A percentile compares a stretch with the other conserved stretches of the same genome.
Conservation (phyloP, 2,888 invertebrate genomes). For the Alviniconcha strummeri region DNA sequence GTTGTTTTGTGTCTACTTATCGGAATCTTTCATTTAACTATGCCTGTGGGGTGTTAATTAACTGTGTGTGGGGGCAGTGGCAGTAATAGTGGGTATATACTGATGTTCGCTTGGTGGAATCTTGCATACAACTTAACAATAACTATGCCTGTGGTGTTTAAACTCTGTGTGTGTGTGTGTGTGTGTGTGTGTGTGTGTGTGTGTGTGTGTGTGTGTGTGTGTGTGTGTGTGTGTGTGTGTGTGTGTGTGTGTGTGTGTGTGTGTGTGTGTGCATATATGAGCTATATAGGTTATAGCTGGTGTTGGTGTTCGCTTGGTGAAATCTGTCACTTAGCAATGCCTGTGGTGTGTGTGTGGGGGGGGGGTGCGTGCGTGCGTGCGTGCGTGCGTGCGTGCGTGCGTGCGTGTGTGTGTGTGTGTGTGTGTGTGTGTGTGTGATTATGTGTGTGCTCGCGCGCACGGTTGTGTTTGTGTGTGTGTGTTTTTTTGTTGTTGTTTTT, state of each 20-base stretch:
- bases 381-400: not conserved
- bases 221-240: constrained; percentile 1
- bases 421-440: too few relatives aligned
- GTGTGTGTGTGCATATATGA: not conserved
- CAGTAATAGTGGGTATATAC: not conserved
- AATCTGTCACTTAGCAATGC: too few relatives aligned
- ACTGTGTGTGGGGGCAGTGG: not conserved
- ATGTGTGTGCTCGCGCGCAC: too few relatives aligned
- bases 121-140: not conserved
- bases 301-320: too few relatives aligned
- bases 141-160: not conserved
- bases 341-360: not conserved
- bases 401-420: not conserved
- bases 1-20: too few relatives aligned
- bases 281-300: too few relatives aligned
- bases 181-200: not conserved
- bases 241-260: not conserved
- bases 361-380: too few relatives aligned
- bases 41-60: too few relatives aligned
- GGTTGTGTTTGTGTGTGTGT: too few relatives aligned
- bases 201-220: not conserved
- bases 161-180: not conserved
- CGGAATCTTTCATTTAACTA: too few relatives aligned
- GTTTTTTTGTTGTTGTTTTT: too few relatives aligned
- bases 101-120: too few relatives aligned